Base-by-base conservation (phyloP, 2,113 vertebrate species). In the Fukomys damarensis region DNA sequence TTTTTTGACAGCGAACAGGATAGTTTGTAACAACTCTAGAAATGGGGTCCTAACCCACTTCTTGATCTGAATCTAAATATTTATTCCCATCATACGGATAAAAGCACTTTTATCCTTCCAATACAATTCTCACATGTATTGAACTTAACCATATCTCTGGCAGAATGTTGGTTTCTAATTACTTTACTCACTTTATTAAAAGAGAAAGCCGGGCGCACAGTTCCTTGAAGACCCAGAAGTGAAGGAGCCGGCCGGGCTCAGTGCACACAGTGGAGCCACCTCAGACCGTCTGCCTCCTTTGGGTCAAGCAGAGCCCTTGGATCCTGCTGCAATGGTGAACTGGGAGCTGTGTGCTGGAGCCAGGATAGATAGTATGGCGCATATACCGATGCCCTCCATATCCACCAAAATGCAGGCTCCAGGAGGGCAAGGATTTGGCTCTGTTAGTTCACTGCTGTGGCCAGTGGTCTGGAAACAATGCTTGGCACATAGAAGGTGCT, bases 61-160 rank as follows among this genome's bases (percentile, higher is more conserved):
- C 38, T 88, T 92, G 54, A 38, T 86, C 89, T 82, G 72, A 85
- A 88, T 92, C 65, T 79, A 85, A 96, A 91, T 94, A 88, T 88
- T 93, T 79, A 82, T 4, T 63, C 17, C 19, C 22, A 30, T 83
- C 88, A 10, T 32, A 12, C 85, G 38, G 80, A 65, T 66, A 52
- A 63, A 49, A 82, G 80, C 59, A 38, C 63, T 87, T 94, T 84
- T 56, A 54, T 59, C 56, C 92, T 84, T 77, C 54, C 54, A 63
- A 61, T 22, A 83, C 82, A 11, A 52, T n/a, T 28, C 22, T 80
- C 41, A 19, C 32, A n/a, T 58, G 38, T 81, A 32, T 56, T 59
- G 84, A 89, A n/a, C 54, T 20, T 59, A 24, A 72, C 30, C 38
- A 0, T 24, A 38, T 77, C 90, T 83, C 86, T 9, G 59, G 91